phyloP scores from a whole-genome alignment of 2,888 invertebrate species.

The Lasiommata megera region DNA sequence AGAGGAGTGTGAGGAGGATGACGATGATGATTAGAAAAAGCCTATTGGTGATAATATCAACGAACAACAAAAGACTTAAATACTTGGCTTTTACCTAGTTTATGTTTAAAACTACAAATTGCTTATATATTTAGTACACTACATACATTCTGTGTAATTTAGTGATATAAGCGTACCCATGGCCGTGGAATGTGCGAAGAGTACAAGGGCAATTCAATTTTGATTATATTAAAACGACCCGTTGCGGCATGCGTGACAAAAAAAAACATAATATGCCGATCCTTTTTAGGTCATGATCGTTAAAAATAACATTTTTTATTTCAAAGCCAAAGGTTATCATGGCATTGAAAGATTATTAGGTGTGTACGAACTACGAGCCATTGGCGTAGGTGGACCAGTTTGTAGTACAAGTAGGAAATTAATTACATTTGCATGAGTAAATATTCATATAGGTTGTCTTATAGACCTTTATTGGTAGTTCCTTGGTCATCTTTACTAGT shows the following conservation, averaged over 20 bases:
- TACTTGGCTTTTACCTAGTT: too few species aligned
- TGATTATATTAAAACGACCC: conserved; percentile 12
- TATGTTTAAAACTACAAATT: too few species aligned
- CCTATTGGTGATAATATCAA: too few species aligned
- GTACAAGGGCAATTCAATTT: conserved; percentile 18
- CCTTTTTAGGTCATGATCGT: conserved; percentile 25
- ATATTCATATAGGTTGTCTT: background rate
- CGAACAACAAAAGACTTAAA: too few species aligned
- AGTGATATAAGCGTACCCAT: background rate
- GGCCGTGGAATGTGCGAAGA: conserved; percentile 1
- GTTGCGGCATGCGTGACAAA: conserved; percentile 9
- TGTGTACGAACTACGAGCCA: conserved; percentile 20
- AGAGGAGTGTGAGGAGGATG: too few species aligned
- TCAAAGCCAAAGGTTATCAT: conserved; percentile 33
- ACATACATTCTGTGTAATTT: background rate
- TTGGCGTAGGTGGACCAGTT: conserved; percentile 30
- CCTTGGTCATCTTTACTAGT: background rate
- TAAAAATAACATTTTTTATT: conserved; percentile 22
- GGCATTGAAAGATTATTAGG: conserved; percentile 29
- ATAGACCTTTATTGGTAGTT: conserved; percentile 3
- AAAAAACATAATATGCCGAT: conserved; percentile 17
- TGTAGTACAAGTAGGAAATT: conserved; percentile 25
- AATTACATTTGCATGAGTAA: conserved; percentile 18
- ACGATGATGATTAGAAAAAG: too few species aligned
- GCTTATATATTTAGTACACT: too few species aligned